Evolutionary conservation across 2,113 vertebrate species (phyloP).

Genomic region (Trichechus manatus): DNA sequence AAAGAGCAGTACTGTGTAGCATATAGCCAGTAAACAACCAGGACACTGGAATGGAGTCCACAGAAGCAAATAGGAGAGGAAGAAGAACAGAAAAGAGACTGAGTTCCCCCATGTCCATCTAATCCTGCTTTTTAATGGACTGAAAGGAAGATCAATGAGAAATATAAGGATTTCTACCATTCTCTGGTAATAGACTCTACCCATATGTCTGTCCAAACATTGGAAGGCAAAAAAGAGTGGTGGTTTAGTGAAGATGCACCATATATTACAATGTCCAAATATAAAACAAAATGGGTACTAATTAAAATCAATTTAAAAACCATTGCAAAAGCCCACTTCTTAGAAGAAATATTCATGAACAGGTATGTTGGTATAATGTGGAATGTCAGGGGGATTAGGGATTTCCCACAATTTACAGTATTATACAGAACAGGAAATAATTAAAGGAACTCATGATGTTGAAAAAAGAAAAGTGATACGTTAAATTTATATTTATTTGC

Average conservation of each 20-base stretch:
- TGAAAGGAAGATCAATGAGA: not conserved
- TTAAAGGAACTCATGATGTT: not conserved
- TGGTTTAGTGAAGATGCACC: not conserved
- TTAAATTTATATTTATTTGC: not conserved
- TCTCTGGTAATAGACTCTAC: not conserved
- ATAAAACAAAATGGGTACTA: not conserved
- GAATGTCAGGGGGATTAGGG: not conserved
- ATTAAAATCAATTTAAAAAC: not conserved
- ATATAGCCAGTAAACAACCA: fast-evolving
- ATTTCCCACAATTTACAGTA: not conserved
- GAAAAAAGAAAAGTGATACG: too few relatives aligned
- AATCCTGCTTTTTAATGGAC: not conserved
- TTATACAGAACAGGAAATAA: not conserved
- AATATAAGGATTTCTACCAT: not conserved
- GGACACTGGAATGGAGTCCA: not conserved
- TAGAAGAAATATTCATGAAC: not conserved
- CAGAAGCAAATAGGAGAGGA: too few relatives aligned
- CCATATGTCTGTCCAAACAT: not conserved
- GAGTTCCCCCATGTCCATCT: fast-evolving
- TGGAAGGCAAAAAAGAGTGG: not conserved
- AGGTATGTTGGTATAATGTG: not conserved
- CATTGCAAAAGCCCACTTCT: not conserved
- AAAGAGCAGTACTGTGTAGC: not conserved
- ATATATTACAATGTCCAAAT: not conserved
- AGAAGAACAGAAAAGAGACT: fast-evolving